A percentile compares a stretch with the other conserved stretches of the same genome.
Evolutionary conservation across 2,797 vertebrate genomes (phyloP).

Genomic region (Lithobates sylvaticus): DNA sequence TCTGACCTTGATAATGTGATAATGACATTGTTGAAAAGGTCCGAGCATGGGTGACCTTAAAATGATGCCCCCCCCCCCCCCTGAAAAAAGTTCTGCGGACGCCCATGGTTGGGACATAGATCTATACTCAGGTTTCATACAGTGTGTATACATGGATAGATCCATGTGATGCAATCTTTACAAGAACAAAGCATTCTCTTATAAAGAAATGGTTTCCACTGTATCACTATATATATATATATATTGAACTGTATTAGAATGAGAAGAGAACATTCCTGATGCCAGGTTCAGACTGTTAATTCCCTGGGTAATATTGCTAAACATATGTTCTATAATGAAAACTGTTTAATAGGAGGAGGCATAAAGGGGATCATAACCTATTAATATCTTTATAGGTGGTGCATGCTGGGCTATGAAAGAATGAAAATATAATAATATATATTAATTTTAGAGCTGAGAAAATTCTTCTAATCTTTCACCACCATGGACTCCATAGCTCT

Average conservation of each 20-base stretch:
- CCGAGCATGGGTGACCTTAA: too few species aligned
- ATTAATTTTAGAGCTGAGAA: neutral
- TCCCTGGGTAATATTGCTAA: neutral
- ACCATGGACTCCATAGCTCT: neutral
- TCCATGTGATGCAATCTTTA: too few species aligned
- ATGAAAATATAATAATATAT: neutral
- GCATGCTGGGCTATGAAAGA: neutral
- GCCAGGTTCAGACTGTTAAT: neutral
- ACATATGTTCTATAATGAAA: neutral
- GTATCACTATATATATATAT: too few species aligned
- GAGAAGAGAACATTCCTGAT: neutral
- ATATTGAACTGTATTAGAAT: neutral
- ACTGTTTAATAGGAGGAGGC: constrained; percentile 9
- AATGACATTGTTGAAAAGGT: too few species aligned
- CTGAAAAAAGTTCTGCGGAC: too few species aligned
- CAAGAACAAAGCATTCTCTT: too few species aligned
- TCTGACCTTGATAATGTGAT: too few species aligned
- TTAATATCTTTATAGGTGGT: neutral
- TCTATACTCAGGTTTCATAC: too few species aligned
- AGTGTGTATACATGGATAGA: too few species aligned
- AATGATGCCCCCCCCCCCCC: too few species aligned
- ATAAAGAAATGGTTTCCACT: too few species aligned
- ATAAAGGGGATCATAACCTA: neutral
- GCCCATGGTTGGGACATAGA: too few species aligned
- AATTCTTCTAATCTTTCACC: neutral